Base-by-base conservation (phyloP, 1,140 invertebrate species). In the Amyelois transitella region DNA sequence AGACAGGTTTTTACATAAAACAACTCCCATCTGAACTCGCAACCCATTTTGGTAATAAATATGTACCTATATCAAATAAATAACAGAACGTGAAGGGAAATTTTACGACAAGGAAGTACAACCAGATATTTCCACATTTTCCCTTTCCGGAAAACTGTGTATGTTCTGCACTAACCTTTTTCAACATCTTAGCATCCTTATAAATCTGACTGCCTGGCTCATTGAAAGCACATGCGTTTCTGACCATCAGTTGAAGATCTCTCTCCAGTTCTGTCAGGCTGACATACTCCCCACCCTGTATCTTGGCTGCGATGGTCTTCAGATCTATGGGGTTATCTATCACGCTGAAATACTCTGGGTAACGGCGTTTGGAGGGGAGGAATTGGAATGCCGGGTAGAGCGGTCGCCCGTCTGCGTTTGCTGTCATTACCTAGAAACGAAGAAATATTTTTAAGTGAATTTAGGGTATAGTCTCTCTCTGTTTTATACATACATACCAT, bases 191-290 rank as follows among this genome's bases (percentile, higher is more conserved):
- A 0, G 97, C 97, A 90, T 98, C 96, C 86, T 97, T 98, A 76
- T 99, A 99, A 66, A 99, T 98, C 77, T 95, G 93, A 2, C 97
- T 99, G 0, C 97, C 96, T 0, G 98, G 96, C 78, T 99, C 98
- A 85, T 99, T 99, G 75, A 98, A 99, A 4, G 92, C 90, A 76
- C 97, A 98, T 0, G 98, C 98, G 89, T 99, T 99, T 60, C 94
- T 94, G 28, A 96, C 95, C 94, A 99, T 97, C 17, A 96, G 88
- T 60, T 95, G 77, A 6, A 99, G 82, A 90, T 99, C 98, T 54
- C 93, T 93, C 80, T 99, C 97, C 89, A 99, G 90, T 44, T 98
- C 96, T 47, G 89, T 86, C 8, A 99, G 77, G 60, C 81, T 91
- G 1, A 90, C 83, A 73, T 97, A 98, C 45, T 94, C 92, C 52